phyloP scores from a whole-genome alignment of 1,140 invertebrate species.

The Drosophila serrata region DNA sequence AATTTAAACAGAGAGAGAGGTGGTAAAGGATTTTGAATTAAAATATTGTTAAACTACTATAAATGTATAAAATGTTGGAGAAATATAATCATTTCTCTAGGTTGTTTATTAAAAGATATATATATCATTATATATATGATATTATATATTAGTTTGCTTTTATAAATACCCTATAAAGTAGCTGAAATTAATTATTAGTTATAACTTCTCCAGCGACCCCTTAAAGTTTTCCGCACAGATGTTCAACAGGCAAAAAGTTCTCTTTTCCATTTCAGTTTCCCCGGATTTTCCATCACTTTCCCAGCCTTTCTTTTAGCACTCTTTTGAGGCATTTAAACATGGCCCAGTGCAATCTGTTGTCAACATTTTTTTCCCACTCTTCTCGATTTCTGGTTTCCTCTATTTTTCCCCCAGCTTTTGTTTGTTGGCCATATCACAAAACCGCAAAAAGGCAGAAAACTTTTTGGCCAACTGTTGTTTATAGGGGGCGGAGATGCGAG shows the following conservation, averaged over 20 bases:
- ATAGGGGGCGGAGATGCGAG: neutral
- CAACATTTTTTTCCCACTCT: conserved; percentile 55
- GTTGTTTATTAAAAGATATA: too few species aligned
- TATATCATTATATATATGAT: too few species aligned
- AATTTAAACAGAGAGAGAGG: neutral
- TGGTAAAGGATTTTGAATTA: neutral
- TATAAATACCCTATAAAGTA: too few species aligned
- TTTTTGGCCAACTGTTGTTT: conserved; percentile 64
- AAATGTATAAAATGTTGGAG: too few species aligned
- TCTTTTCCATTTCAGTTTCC: neutral
- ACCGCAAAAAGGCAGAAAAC: conserved; percentile 76
- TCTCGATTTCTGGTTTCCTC: conserved; percentile 20
- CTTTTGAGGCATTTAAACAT: conserved; percentile 60
- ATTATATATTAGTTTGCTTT: too few species aligned
- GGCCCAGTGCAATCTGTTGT: conserved; percentile 65
- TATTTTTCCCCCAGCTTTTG: conserved; percentile 42
- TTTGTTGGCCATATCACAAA: conserved; percentile 68
- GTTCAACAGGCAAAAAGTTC: conserved; percentile 36
- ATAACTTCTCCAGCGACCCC: neutral
- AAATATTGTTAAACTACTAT: too few species aligned
- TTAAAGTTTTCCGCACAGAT: conserved; percentile 2
- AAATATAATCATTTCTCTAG: too few species aligned
- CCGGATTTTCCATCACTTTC: neutral
- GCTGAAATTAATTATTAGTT: too few species aligned
- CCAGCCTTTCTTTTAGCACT: conserved; percentile 5